Percentiles rank a stretch among this genome's conserved stretches.
Evolutionary conservation across 1,140 invertebrate species (phyloP).

Genomic region (Drosophila bifasciata): DNA sequence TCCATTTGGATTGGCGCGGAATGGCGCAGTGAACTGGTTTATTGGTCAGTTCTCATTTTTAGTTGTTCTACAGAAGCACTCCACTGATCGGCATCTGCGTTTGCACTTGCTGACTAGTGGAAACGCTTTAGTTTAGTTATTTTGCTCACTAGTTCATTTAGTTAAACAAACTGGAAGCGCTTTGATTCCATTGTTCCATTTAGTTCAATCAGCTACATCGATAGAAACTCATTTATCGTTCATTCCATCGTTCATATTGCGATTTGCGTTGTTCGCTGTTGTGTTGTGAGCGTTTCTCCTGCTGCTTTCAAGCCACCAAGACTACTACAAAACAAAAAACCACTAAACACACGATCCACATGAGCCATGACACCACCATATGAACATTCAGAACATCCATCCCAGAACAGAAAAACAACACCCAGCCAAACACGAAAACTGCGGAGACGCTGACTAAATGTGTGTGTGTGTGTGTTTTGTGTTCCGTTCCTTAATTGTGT

Average conservation of each 20-base stretch:
- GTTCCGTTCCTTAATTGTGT: conserved; percentile 55
- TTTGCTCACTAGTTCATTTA: conserved; percentile 29
- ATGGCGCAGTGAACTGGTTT: no score
- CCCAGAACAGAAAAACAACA: no score
- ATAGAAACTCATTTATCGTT: conserved; percentile 6
- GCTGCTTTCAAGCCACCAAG: neutral
- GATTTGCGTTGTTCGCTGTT: conserved; percentile 77
- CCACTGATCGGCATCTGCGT: no score
- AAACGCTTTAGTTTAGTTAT: conserved; percentile 13
- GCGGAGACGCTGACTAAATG: conserved; percentile 36
- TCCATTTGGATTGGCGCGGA: no score
- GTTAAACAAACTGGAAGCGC: no score
- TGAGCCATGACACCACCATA: conserved; percentile 5
- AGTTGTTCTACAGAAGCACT: neutral
- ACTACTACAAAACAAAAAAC: conserved; percentile 18
- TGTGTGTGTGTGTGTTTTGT: no score
- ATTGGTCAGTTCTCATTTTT: no score
- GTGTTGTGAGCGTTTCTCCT: conserved; percentile 58
- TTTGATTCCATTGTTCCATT: conserved; percentile 9
- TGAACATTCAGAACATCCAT: no score
- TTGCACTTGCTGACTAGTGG: conserved; percentile 20
- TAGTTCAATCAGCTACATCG: conserved; percentile 14
- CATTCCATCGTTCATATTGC: conserved; percentile 49
- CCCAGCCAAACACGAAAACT: neutral
- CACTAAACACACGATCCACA: conserved; percentile 15